Conservation (phyloP, 2,113 vertebrate genomes). For the Charadrius vociferus region DNA sequence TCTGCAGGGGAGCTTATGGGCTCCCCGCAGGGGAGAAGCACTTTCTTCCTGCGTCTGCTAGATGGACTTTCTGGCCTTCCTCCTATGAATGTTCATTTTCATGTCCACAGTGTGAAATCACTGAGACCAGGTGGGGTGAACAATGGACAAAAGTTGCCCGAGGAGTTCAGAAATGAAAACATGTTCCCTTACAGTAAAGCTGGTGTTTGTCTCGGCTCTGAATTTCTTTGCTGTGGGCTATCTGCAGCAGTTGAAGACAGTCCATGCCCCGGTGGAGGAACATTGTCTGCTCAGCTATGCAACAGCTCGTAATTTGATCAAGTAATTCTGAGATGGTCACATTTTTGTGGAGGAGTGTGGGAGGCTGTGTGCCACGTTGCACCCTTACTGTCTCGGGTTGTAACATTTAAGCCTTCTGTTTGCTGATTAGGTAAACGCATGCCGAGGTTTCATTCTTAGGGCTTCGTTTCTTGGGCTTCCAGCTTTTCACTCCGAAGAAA, state of each 20-base stretch:
- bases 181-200: background rate
- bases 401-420: background rate
- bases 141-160: background rate
- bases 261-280: background rate
- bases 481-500: background rate
- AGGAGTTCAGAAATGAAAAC: background rate
- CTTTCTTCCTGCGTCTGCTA: background rate
- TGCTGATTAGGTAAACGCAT: accelerated
- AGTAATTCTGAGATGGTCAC: background rate
- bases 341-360: conserved; percentile 32
- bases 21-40: background rate
- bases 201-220: background rate
- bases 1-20: background rate
- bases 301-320: background rate
- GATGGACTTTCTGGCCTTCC: background rate
- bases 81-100: background rate
- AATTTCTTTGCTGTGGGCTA: background rate
- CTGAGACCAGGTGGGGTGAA: background rate
- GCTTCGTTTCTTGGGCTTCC: background rate
- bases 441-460: background rate
- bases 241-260: background rate
- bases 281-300: background rate
- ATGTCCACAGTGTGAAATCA: background rate
- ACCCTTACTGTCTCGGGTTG: background rate
- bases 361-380: background rate